Conservation (phyloP, 2,113 vertebrate species). For the Ahaetulla prasina region DNA sequence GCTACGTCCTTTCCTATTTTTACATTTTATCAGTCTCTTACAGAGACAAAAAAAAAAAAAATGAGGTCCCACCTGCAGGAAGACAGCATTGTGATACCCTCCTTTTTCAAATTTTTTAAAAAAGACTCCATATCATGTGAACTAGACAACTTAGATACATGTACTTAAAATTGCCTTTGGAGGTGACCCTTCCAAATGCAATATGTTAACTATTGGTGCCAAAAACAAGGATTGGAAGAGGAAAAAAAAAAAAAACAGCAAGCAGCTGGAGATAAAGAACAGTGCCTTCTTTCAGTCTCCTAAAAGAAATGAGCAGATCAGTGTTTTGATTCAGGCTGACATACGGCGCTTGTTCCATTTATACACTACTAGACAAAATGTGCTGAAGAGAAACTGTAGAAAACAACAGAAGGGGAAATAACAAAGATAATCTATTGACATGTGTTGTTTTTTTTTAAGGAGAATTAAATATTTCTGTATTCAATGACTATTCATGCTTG, state of each 20-base stretch:
- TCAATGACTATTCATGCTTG: background rate
- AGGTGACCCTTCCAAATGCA: background rate
- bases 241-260: background rate
- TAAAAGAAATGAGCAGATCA: conserved; percentile 48
- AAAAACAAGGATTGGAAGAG: background rate
- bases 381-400: conserved; percentile 41
- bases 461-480: background rate
- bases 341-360: conserved; percentile 39
- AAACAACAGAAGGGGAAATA: conserved; percentile 52
- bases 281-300: conserved; percentile 1
- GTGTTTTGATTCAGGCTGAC: conserved; percentile 42
- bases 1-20: background rate
- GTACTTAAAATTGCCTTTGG: background rate
- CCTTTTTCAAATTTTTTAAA: background rate
- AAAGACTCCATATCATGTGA: background rate
- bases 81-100: background rate
- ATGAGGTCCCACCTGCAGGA: background rate
- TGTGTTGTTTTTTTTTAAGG: background rate
- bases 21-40: background rate
- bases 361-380: conserved; percentile 24
- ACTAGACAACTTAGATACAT: background rate
- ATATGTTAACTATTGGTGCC: background rate
- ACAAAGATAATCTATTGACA: conserved; percentile 38
- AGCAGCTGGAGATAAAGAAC: conserved; percentile 23
- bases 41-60: background rate